Percentiles rank a stretch among this genome's conserved stretches.
Evolutionary conservation across 2,888 invertebrate genomes (phyloP).

Genomic region (Drosophila anomelani): DNA sequence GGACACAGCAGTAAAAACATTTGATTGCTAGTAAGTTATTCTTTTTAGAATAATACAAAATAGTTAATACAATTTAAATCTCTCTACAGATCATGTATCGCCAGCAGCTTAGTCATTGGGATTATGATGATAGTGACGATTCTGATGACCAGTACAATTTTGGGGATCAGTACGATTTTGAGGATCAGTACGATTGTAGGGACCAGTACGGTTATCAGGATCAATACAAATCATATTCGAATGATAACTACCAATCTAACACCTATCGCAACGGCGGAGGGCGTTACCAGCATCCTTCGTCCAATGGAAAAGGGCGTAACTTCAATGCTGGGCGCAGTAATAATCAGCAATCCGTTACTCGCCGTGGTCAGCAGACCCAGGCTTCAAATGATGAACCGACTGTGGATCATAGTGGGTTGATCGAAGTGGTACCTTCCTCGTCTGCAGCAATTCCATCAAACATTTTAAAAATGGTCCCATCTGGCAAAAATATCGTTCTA

Average conservation of each 20-base stretch:
- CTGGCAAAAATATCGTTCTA: background rate
- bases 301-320: background rate
- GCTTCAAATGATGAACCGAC: background rate
- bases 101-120: conserved; percentile 2
- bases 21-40: background rate
- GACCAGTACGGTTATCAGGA: background rate
- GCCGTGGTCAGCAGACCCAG: background rate
- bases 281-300: background rate
- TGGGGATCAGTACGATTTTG: background rate
- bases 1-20: background rate
- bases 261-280: background rate
- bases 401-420: background rate
- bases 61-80: background rate
- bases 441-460: background rate
- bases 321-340: background rate
- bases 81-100: conserved; percentile 10
- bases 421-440: background rate
- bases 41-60: background rate
- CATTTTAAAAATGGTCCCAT: background rate
- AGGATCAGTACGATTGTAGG: background rate
- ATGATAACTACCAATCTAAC: background rate
- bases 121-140: background rate
- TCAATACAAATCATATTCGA: background rate
- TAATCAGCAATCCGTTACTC: background rate
- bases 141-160: too few relatives aligned